These are phyloP conservation scores for Aepyceros melampus DNA, from an alignment of 2,113 vertebrate species.

Conservation along the genomic window DNA sequence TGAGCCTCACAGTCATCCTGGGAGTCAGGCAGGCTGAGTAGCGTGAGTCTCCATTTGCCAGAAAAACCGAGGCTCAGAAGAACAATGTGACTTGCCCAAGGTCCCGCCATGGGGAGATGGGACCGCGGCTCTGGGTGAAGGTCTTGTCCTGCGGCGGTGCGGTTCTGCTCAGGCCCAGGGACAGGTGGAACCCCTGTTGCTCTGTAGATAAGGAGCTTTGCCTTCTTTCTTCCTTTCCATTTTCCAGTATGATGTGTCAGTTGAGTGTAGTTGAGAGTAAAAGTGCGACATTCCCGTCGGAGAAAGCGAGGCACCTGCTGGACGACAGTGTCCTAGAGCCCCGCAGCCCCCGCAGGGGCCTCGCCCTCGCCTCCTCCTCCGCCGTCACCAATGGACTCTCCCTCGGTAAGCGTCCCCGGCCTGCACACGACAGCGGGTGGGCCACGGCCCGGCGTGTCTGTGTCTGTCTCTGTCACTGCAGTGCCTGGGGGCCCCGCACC, in stretches of 20 bases:
- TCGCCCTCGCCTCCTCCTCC: slow-evolving; percentile 68
- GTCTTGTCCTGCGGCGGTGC: background rate
- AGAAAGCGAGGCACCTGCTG: slow-evolving; percentile 93
- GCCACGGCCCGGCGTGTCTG: background rate
- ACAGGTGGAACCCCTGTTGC: background rate
- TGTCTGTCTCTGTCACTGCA: slow-evolving; percentile 53
- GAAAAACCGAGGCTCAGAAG: background rate
- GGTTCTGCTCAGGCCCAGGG: background rate
- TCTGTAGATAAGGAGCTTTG: slow-evolving; percentile 32
- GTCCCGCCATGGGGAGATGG: background rate
- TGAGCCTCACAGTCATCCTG: background rate
- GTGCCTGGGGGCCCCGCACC: background rate
- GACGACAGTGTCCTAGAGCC: slow-evolving; percentile 97
- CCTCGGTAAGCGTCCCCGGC: slow-evolving; percentile 79
- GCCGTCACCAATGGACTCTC: slow-evolving; percentile 90
- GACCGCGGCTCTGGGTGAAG: background rate
- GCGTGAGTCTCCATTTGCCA: background rate
- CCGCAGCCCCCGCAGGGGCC: slow-evolving; percentile 87
- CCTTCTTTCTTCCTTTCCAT: slow-evolving; percentile 56
- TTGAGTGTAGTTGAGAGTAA: slow-evolving; percentile 92
- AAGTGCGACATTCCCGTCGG: slow-evolving; percentile 93
- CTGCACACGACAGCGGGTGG: background rate
- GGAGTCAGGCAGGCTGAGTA: background rate
- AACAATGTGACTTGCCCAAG: slow-evolving; percentile 12
- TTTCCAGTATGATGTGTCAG: slow-evolving; percentile 94